phyloP scores from a whole-genome alignment of 2,888 invertebrate species.

The Nycteola revayana region DNA sequence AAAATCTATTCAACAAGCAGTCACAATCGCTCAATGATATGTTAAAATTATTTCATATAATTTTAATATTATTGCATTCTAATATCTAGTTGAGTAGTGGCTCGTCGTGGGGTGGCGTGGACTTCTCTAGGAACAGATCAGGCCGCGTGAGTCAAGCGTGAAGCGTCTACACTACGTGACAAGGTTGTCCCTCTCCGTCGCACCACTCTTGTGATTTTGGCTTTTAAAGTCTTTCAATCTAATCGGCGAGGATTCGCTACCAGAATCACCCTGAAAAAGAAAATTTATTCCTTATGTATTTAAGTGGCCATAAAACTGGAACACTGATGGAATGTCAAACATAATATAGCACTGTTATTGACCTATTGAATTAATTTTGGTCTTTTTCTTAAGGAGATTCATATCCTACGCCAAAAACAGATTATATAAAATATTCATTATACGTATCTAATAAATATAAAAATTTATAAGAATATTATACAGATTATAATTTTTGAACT shows the following conservation, averaged over 20 bases:
- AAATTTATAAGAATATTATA: too few relatives aligned
- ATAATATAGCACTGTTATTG: too few relatives aligned
- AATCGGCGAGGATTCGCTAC: conserved; percentile 85
- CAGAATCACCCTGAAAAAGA: conserved; percentile 82
- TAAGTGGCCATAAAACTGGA: too few relatives aligned
- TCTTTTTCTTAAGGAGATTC: too few relatives aligned
- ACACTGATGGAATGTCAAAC: too few relatives aligned
- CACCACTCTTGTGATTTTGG: conserved; percentile 67
- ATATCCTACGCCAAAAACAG: too few relatives aligned
- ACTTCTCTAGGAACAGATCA: conserved; percentile 26
- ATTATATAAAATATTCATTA: too few relatives aligned
- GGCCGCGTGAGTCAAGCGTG: conserved; percentile 24
- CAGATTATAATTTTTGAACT: too few relatives aligned
- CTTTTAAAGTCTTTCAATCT: conserved; percentile 76
- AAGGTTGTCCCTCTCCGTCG: conserved; percentile 61
- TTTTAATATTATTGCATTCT: conserved; percentile 72
- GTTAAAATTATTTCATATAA: conserved; percentile 71
- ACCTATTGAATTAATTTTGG: too few relatives aligned
- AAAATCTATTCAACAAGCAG: conserved; percentile 79
- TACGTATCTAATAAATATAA: too few relatives aligned
- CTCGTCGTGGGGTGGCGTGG: conserved; percentile 30
- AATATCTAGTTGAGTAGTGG: conserved; percentile 35
- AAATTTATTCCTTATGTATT: too few relatives aligned
- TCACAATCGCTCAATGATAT: conserved; percentile 83
- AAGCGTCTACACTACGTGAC: conserved; percentile 54